Conservation (phyloP, 1,140 invertebrate species). For the Planococcus citri region DNA sequence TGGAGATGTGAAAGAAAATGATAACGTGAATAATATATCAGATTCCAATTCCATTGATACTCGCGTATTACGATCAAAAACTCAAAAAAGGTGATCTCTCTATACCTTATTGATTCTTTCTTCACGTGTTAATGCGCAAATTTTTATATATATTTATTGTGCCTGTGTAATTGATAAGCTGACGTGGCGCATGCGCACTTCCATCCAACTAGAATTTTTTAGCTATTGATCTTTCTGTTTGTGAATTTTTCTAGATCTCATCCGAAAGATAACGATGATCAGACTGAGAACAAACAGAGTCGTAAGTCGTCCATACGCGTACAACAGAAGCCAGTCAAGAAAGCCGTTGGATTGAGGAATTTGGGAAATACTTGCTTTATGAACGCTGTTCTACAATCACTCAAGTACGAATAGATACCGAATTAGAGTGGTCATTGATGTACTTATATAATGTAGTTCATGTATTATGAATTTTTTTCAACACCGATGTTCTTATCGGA, state of each 20-base stretch:
- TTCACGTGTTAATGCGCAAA: not conserved
- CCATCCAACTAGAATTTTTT: not conserved
- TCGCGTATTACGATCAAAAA: constrained; percentile 10
- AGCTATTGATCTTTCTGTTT: not conserved
- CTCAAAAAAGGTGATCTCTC: not conserved
- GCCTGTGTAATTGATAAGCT: not conserved
- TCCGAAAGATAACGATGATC: not conserved
- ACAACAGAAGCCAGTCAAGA: constrained; percentile 43
- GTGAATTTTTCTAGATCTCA: constrained; percentile 12
- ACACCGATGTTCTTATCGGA: too few species aligned
- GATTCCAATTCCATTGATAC: constrained; percentile 12
- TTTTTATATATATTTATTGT: not conserved
- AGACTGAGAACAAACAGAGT: constrained; percentile 18
- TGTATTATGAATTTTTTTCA: too few species aligned
- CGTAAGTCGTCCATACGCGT: constrained; percentile 9
- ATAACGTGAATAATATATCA: not conserved
- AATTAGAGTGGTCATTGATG: too few species aligned
- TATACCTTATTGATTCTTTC: too few species aligned
- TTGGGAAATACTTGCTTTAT: constrained; percentile 82
- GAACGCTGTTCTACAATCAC: constrained; percentile 73
- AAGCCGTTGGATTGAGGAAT: constrained; percentile 65
- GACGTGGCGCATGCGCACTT: not conserved
- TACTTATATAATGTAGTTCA: not conserved
- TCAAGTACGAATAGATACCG: constrained; percentile 41
- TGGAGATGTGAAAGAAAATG: not conserved